phyloP scores from a whole-genome alignment of 2,113 vertebrate genomes.

The Microtus oregoni region DNA sequence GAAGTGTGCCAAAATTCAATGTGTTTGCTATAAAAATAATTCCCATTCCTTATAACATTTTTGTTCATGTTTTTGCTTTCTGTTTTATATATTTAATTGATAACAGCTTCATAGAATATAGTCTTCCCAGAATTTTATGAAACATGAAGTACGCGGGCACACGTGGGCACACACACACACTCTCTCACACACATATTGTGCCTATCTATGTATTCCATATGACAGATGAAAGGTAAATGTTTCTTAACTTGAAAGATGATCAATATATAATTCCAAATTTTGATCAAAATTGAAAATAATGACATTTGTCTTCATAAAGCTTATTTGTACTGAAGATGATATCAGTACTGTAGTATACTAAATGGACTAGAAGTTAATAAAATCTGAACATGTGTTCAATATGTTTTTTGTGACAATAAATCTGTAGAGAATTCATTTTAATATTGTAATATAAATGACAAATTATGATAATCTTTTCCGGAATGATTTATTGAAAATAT shows the following conservation, averaged over 20 bases:
- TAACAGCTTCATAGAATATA: constrained; percentile 44
- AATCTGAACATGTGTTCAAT: background rate
- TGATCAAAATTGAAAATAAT: constrained; percentile 11
- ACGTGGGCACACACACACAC: too few relatives aligned
- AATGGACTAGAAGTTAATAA: background rate
- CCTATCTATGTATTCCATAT: constrained; percentile 23
- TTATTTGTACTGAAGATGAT: background rate
- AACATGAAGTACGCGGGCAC: background rate
- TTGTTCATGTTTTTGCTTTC: constrained; percentile 33
- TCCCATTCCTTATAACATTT: constrained; percentile 5
- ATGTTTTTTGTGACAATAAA: background rate
- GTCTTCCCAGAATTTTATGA: constrained; percentile 35
- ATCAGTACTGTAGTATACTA: background rate
- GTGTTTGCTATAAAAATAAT: constrained; percentile 15
- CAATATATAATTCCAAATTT: background rate
- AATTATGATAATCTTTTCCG: background rate
- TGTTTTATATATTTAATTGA: constrained; percentile 63
- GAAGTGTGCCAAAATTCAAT: constrained; percentile 38
- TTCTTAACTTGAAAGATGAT: background rate
- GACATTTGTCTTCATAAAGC: background rate
- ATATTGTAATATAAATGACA: background rate
- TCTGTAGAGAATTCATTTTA: background rate
- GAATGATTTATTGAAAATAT: background rate
- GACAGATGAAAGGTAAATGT: background rate
- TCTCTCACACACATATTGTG: background rate